Evolutionary conservation across 2,113 vertebrate genomes (phyloP).

Genomic region (Antigone vipio): DNA sequence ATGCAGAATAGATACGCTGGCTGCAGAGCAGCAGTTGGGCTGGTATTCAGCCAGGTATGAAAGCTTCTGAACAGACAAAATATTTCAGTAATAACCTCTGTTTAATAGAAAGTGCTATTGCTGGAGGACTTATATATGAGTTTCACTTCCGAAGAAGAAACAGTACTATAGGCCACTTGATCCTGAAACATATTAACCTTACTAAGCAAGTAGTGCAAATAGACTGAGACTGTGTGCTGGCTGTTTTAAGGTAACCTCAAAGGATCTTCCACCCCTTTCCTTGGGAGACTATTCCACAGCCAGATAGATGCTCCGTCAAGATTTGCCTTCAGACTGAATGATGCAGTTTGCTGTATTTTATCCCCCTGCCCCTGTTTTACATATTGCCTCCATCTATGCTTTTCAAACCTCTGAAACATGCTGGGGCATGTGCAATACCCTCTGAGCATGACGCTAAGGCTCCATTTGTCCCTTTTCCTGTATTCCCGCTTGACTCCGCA

Average conservation of each 20-base stretch:
- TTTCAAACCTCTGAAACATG: background rate
- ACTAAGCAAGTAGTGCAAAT: background rate
- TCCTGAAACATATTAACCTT: background rate
- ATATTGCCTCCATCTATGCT: background rate
- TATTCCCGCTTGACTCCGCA: rapidly evolving
- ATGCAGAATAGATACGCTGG: rapidly evolving
- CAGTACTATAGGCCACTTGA: background rate
- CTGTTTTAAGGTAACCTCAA: background rate
- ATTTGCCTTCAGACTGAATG: background rate
- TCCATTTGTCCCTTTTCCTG: background rate
- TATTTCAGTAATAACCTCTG: background rate
- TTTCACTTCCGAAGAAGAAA: background rate
- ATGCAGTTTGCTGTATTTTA: background rate
- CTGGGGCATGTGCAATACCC: background rate
- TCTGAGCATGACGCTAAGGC: background rate
- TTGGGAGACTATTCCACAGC: background rate
- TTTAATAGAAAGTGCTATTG: background rate
- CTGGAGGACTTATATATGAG: background rate
- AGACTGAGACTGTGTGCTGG: background rate
- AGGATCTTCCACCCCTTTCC: background rate
- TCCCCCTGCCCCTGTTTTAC: background rate
- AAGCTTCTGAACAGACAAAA: background rate
- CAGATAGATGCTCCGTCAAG: background rate
- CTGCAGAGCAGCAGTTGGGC: background rate
- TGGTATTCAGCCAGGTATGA: background rate